Conservation (phyloP, 2,113 vertebrate species). For the Recurvirostra avosetta region DNA sequence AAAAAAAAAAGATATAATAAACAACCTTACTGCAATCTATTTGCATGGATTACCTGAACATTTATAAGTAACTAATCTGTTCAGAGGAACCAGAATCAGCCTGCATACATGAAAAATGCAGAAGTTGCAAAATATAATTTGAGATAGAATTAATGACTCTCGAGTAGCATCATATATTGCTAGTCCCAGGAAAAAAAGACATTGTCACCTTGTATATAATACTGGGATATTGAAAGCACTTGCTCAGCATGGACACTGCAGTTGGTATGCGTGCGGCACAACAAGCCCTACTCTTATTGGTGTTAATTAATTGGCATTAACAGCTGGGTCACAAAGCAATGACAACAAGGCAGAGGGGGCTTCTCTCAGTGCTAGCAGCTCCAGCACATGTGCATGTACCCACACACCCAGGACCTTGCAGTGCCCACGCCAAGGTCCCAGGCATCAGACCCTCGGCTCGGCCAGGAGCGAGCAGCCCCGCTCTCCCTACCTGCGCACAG, state of each 20-base stretch:
- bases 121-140: not conserved
- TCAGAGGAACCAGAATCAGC: not conserved
- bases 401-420: fast-evolving
- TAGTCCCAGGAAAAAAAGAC: not conserved
- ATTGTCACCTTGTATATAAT: not conserved
- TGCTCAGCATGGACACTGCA: not conserved
- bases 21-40: not conserved
- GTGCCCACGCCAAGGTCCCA: fast-evolving
- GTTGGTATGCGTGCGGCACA: not conserved
- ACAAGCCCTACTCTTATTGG: not conserved
- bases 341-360: not conserved
- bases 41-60: constrained; percentile 34
- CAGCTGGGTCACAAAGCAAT: not conserved
- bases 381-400: fast-evolving
- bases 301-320: not conserved
- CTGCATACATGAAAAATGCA: not conserved
- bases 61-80: constrained; percentile 30
- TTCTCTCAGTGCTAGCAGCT: not conserved
- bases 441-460: not conserved
- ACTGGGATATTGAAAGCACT: not conserved
- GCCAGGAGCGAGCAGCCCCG: not conserved
- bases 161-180: not conserved
- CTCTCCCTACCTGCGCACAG: not conserved
- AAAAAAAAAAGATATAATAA: not conserved
- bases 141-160: not conserved